These are phyloP conservation scores for Buceros bicornis DNA, from an alignment of 2,797 vertebrate genomes.

Conservation along the genomic window DNA sequence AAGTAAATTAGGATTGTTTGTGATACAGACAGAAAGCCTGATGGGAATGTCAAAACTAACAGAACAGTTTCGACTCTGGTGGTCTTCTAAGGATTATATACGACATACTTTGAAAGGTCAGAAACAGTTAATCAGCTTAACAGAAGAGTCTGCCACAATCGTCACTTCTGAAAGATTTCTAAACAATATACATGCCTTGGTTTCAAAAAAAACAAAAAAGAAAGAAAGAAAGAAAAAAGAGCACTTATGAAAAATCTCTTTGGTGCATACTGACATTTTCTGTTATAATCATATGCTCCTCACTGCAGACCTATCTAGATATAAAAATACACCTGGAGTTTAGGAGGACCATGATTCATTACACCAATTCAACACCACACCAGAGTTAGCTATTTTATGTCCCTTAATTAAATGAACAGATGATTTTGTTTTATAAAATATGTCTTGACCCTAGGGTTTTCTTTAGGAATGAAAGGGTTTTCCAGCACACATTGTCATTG, in stretches of 20 bases:
- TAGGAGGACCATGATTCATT: constrained; percentile 48
- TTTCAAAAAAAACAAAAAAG: not conserved
- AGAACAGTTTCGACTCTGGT: constrained; percentile 73
- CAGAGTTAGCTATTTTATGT: not conserved
- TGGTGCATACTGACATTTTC: constrained; percentile 56
- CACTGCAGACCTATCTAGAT: constrained; percentile 54
- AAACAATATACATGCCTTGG: constrained; percentile 27
- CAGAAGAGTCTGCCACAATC: constrained; percentile 49
- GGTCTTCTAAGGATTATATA: constrained; percentile 69
- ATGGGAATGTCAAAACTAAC: constrained; percentile 73
- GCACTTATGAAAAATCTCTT: not conserved
- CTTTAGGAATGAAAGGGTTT: not conserved
- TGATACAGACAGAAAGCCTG: constrained; percentile 67
- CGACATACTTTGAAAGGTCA: constrained; percentile 65
- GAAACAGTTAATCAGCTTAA: constrained; percentile 74
- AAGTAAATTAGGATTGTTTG: constrained; percentile 56
- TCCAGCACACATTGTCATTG: not conserved
- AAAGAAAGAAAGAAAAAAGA: not conserved
- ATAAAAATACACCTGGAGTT: constrained; percentile 68
- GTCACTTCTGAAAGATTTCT: constrained; percentile 62
- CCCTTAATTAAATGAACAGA: not conserved
- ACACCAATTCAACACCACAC: not conserved
- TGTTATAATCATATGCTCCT: constrained; percentile 56
- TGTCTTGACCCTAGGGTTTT: not conserved
- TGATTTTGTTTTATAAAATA: constrained; percentile 41